phyloP scores from a whole-genome alignment of 37 sponge, comb jelly and placozoan genomes.

The Agelas oroides region DNA sequence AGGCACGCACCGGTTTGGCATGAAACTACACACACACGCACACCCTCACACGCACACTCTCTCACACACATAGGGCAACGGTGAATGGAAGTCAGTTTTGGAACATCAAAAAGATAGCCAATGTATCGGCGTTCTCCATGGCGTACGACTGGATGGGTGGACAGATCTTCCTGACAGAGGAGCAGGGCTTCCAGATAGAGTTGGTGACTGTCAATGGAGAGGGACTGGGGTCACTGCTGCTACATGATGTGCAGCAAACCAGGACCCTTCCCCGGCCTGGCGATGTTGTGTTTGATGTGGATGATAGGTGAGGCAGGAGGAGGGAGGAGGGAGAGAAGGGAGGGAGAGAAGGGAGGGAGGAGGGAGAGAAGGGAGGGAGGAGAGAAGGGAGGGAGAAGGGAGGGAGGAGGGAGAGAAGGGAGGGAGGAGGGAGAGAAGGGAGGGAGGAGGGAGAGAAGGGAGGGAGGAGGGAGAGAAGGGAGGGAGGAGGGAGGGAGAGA shows the following conservation, averaged over 20 bases:
- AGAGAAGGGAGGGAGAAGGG: neutral
- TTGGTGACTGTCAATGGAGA: conserved; percentile 16
- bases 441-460: neutral
- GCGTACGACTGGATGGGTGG: conserved; percentile 51
- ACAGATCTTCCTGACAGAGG: conserved; percentile 35
- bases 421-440: neutral
- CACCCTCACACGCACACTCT: too few species aligned
- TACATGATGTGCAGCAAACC: neutral
- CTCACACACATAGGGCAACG: neutral
- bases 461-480: neutral
- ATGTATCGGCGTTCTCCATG: conserved; percentile 29
- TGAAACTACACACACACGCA: neutral
- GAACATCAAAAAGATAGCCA: neutral
- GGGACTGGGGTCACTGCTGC: conserved; percentile 9
- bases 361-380: conserved; percentile 1
- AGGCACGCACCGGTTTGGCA: too few species aligned
- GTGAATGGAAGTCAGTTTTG: neutral
- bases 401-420: neutral
- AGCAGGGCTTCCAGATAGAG: conserved; percentile 31
- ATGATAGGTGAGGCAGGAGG: conserved; percentile 1
- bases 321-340: neutral
- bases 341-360: neutral
- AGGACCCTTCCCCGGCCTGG: neutral
- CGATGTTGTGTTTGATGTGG: conserved; percentile 22
- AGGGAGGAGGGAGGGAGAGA: conserved; percentile 3